These are phyloP conservation scores for Triplophysa dalaica DNA, from an alignment of 2,113 vertebrate genomes.

Conservation along the genomic window DNA sequence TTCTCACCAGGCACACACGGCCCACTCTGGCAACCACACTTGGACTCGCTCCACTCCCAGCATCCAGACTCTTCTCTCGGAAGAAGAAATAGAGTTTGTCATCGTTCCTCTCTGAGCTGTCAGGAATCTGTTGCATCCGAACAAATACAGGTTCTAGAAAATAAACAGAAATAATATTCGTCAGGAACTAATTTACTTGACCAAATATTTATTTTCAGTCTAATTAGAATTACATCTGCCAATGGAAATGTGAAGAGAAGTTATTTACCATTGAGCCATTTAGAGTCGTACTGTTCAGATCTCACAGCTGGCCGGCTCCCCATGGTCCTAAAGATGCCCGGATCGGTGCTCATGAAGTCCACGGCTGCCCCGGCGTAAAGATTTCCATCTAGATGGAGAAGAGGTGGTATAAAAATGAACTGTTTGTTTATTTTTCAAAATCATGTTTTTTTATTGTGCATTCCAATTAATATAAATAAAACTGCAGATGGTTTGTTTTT, in stretches of 20 bases:
- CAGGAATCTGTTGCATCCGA: conserved; percentile 79
- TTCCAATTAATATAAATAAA: too few species aligned
- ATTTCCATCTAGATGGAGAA: conserved; percentile 72
- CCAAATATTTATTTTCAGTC: conserved; percentile 10
- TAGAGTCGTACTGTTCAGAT: conserved; percentile 83
- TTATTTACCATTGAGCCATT: conserved; percentile 82
- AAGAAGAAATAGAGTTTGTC: conserved; percentile 87
- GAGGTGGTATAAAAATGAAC: not conserved
- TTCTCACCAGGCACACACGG: conserved; percentile 80
- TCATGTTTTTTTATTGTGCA: not conserved
- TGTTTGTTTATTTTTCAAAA: too few species aligned
- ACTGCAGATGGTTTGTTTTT: too few species aligned
- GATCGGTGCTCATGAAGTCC: conserved; percentile 85
- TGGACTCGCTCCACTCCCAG: conserved; percentile 73
- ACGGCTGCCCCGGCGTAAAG: conserved; percentile 83
- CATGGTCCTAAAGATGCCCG: conserved; percentile 80
- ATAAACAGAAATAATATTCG: conserved; percentile 23
- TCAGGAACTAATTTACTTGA: not conserved
- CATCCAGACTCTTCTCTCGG: conserved; percentile 80
- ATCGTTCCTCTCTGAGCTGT: conserved; percentile 81
- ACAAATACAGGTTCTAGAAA: conserved; percentile 80
- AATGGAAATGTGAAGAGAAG: not conserved
- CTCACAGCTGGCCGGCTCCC: conserved; percentile 77
- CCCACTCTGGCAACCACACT: conserved; percentile 78
- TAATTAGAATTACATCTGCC: not conserved